Evolutionary conservation across 2,797 vertebrate genomes (phyloP).

Genomic region (Danio albolineatus): DNA sequence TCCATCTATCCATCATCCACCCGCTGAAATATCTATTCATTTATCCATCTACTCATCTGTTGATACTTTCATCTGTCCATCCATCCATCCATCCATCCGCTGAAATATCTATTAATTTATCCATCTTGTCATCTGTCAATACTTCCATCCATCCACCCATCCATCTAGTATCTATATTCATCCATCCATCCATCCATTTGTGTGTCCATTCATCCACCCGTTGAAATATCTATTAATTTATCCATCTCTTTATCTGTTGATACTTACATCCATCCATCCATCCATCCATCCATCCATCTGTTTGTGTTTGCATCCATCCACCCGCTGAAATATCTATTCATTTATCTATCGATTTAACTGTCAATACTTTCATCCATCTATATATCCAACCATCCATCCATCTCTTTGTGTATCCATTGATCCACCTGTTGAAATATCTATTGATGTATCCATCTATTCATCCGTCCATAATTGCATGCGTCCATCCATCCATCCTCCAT

Average conservation of each 20-base stretch:
- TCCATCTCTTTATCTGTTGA: not conserved
- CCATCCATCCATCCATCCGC: rapidly evolving
- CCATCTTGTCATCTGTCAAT: not conserved
- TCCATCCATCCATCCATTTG: not conserved
- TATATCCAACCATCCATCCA: too few species aligned
- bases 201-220: not conserved
- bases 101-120: not conserved
- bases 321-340: too few species aligned
- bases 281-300: not conserved
- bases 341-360: too few species aligned
- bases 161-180: too few species aligned
- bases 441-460: not conserved
- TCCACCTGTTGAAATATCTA: not conserved
- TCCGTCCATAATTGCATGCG: not conserved
- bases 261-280: not conserved
- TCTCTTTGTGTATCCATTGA: too few species aligned
- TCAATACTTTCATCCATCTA: too few species aligned
- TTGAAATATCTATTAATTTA: not conserved
- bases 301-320: too few species aligned
- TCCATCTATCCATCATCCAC: too few species aligned
- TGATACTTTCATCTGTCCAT: not conserved
- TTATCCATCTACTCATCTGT: not conserved
- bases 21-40: too few species aligned
- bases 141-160: not conserved
- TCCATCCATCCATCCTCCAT: not conserved